Base-by-base conservation (phyloP, 2,113 vertebrate genomes). In the Raphicerus campestris region DNA sequence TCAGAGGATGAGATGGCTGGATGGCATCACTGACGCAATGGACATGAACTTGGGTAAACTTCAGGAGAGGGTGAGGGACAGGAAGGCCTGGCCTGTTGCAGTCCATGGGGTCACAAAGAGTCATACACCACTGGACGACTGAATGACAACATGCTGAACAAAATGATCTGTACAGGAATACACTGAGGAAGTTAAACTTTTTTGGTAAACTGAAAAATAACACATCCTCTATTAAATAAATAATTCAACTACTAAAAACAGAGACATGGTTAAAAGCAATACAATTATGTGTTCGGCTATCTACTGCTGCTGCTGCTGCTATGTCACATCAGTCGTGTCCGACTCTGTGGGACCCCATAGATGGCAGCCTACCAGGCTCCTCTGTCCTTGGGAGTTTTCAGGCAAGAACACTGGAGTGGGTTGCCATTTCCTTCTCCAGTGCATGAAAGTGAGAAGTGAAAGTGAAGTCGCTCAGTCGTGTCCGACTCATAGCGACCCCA, bases 261-360 rank as follows among this genome's bases (percentile, higher is more conserved):
- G 53, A 60, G 13, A 95, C 87, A 78, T 91, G 22, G 35, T 86
- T 96, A 91, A 95, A 92, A 91, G 61, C 66, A 96, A 91, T 55
- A 89, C 47, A 90, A 87, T 66, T n/a, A 88, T 60, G 49, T 49
- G 60, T 93, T 58, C 61, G n/a, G 35, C n/a, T 70, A 84, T 75
- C 39, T 73, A 24, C 56, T n/a, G n/a, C 51, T 86, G 58, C 16
- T 51, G 14, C 51, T 53, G 51, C 51, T 51, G 53, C 53, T 20
- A 53, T 19, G 53, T 19, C 17, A 1, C 17, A 2, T 20, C 17
- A 53, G 17, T 19, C 17, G 0, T 20, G 17, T 53, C 53, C 6
- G 2, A 53, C 53, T 53, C 53, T 53, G 53, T 19, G 53, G 2
- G 2, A 53, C 17, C 17, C 17, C 6, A 17, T 53, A 53, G 51